phyloP scores from a whole-genome alignment of 2,888 invertebrate species.

The Drosophila histrio region DNA sequence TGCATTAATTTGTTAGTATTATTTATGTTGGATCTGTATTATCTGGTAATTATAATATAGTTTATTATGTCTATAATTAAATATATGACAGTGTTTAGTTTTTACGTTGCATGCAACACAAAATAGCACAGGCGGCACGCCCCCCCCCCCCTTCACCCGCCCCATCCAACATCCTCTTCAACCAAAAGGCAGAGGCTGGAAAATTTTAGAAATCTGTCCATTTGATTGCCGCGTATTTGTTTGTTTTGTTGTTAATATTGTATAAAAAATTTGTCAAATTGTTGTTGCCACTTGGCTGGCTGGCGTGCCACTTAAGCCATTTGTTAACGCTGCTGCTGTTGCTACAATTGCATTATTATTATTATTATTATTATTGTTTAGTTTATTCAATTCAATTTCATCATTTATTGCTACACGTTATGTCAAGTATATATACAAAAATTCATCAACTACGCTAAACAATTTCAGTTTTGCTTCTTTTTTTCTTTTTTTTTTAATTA shows the following conservation, averaged over 20 bases:
- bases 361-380: conserved; percentile 23
- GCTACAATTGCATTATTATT: conserved; percentile 18
- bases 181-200: conserved; percentile 61
- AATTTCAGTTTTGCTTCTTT: conserved; percentile 71
- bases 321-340: conserved; percentile 15
- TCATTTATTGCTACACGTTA: conserved; percentile 72
- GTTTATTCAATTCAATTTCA: conserved; percentile 62
- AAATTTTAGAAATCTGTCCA: conserved; percentile 74
- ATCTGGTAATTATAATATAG: conserved; percentile 46
- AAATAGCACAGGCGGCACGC: conserved; percentile 49
- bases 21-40: conserved; percentile 24
- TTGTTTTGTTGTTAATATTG: conserved; percentile 26
- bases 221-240: conserved; percentile 65
- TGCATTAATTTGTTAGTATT: conserved; percentile 12
- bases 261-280: conserved; percentile 61
- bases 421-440: conserved; percentile 78
- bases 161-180: conserved; percentile 1
- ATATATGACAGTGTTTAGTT: conserved; percentile 64
- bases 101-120: conserved; percentile 27
- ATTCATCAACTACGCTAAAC: conserved; percentile 81
- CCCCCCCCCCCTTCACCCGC: neutral
- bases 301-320: conserved; percentile 37
- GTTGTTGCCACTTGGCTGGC: conserved; percentile 29
- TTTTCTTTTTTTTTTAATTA: too few species aligned
- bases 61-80: conserved; percentile 62